Conservation (phyloP, 2,113 vertebrate species). For the Sturnus vulgaris region DNA sequence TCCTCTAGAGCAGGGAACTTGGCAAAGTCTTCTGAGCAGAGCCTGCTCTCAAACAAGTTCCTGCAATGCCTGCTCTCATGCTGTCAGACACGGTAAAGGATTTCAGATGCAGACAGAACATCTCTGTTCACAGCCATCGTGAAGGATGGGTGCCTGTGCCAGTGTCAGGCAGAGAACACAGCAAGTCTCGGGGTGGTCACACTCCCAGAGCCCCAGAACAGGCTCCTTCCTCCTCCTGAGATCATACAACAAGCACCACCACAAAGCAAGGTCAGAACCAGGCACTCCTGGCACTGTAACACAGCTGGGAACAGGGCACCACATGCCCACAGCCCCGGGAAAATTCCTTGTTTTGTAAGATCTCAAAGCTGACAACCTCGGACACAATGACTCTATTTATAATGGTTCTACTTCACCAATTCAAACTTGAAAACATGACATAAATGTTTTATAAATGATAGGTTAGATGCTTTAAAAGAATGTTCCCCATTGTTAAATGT, state of each 20-base stretch:
- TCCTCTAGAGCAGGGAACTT: not conserved
- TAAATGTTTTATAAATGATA: not conserved
- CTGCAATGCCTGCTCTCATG: not conserved
- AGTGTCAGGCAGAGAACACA: not conserved
- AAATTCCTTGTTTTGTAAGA: not conserved
- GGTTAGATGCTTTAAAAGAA: not conserved
- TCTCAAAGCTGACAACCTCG: not conserved
- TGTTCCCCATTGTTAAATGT: not conserved
- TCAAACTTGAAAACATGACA: not conserved
- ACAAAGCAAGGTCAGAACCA: not conserved
- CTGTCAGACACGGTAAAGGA: not conserved
- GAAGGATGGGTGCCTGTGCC: not conserved
- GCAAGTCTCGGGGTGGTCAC: not conserved
- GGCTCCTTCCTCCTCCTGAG: not conserved
- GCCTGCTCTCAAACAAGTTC: not conserved
- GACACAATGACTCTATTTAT: not conserved
- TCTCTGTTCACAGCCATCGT: rapidly evolving
- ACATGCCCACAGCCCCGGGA: not conserved
- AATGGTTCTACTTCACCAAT: not conserved
- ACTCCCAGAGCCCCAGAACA: not conserved
- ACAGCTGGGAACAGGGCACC: not conserved
- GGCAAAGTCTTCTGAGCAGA: not conserved
- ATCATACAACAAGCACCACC: not conserved
- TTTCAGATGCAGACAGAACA: not conserved
- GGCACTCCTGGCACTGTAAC: not conserved